A percentile compares a stretch with the other conserved stretches of the same genome.
Conservation (phyloP, 2,113 vertebrate species). For the Spheniscus mendiculus region DNA sequence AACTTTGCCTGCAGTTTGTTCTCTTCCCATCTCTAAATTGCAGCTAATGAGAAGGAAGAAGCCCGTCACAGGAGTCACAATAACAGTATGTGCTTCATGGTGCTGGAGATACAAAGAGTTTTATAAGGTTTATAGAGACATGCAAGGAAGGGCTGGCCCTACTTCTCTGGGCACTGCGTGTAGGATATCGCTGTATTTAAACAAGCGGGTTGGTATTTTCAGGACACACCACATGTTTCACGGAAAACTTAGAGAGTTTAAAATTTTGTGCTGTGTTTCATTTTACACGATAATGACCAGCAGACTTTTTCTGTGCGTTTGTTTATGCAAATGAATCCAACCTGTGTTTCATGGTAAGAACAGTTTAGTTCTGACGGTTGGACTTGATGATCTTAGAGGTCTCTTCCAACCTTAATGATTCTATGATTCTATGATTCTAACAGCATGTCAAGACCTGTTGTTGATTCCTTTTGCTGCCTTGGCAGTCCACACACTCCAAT, state of each 20-base stretch:
- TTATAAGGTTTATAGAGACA: not conserved
- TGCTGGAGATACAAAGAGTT: not conserved
- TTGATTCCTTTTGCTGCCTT: not conserved
- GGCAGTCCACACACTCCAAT: not conserved
- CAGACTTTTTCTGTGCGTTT: not conserved
- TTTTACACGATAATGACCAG: not conserved
- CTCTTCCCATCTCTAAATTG: not conserved
- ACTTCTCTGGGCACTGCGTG: not conserved
- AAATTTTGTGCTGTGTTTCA: not conserved
- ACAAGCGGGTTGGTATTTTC: not conserved
- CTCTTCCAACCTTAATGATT: too few species aligned
- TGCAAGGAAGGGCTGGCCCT: accelerated
- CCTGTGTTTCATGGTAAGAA: not conserved
- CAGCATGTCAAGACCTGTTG: not conserved
- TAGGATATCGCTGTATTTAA: not conserved
- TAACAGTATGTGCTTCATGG: not conserved
- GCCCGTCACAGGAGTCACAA: not conserved
- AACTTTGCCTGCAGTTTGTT: not conserved
- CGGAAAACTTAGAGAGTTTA: not conserved
- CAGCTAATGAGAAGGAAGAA: constrained; percentile 27
- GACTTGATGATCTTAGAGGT: too few species aligned
- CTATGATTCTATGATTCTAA: too few species aligned
- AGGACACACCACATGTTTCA: not conserved
- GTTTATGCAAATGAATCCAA: not conserved
- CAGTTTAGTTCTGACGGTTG: too few species aligned